phyloP scores from a whole-genome alignment of 1,140 invertebrate genomes.

The Drosophila erecta region DNA sequence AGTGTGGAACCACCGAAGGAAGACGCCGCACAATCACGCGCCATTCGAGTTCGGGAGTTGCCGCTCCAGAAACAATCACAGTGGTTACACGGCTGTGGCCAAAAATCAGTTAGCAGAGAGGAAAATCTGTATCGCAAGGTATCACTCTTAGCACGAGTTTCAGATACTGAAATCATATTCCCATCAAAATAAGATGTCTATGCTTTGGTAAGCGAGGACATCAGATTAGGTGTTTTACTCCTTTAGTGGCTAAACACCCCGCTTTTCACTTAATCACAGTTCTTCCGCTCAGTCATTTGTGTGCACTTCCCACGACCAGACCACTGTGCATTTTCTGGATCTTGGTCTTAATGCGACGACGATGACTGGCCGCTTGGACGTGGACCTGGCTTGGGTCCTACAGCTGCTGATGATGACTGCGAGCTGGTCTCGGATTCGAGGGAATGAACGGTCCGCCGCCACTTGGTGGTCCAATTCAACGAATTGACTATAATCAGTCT shows the following conservation, averaged over 20 bases:
- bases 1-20: constrained; percentile 42
- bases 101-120: too few relatives aligned
- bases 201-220: too few relatives aligned
- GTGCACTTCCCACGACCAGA: background rate
- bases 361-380: constrained; percentile 67
- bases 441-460: constrained; percentile 42
- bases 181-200: too few relatives aligned
- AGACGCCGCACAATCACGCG: constrained; percentile 72
- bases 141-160: too few relatives aligned
- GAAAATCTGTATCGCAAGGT: background rate
- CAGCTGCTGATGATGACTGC: constrained; percentile 39
- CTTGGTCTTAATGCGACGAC: constrained; percentile 37
- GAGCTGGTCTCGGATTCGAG: constrained; percentile 36
- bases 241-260: too few relatives aligned
- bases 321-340: constrained; percentile 28
- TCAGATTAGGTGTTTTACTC: too few relatives aligned
- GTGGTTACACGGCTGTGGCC: constrained; percentile 14
- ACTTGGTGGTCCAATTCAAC: constrained; percentile 82
- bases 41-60: constrained; percentile 74
- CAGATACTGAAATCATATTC: too few relatives aligned
- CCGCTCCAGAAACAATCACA: constrained; percentile 55
- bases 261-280: background rate
- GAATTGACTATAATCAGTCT: constrained; percentile 83
- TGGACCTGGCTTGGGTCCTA: constrained; percentile 13
- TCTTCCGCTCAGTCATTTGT: background rate